Base-by-base conservation (phyloP, 2,797 vertebrate species). In the Schizopygopsis malacanthus region DNA sequence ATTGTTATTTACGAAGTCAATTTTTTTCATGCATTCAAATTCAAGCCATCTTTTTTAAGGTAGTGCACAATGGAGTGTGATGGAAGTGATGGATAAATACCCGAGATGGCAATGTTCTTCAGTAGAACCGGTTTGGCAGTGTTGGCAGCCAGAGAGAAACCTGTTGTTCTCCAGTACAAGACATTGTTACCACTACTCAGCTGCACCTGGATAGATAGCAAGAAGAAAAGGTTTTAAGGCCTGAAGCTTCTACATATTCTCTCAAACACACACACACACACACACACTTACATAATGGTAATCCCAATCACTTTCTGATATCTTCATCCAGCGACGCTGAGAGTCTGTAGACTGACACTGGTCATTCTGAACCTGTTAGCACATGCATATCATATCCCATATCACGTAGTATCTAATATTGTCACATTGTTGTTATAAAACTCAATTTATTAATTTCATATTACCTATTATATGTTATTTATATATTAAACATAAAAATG, bases 271-370 rank as follows among this genome's bases (percentile, higher is more conserved):
- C 20, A 67, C 28, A 54, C 12, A 79, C 56, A 33, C 15, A 70
- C 50, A 2, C 4, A 0, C 2, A 93, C 96, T 93, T 91, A 98
- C 98, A 37, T 80, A 95, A 89, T 97, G 94, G 45, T 92, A 91
- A 85, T 93, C 94, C 97, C 98, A 99, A 71, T 95, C 95, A 81
- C 90, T 96, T 79, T 97, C 96, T 0, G 98, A 97, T 18, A 93
- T 94, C 89, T 90, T 95, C 96, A 99, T 97, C 97, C 96, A 98
- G 33, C 96, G 94, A 37, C 93, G 95, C 37, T 95, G 93, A 13
- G 96, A 95, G 73, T 95, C 95, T 0, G 92, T 97, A 56, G 97
- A 96, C 91, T 99, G 97, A 90, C 98, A 99, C 93, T 99, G 97
- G 90, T 99, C 98, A 2, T 99, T 99, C 93, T 99, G 98, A 87